Evolutionary conservation across 2,888 invertebrate species (phyloP).

Genomic region (Biston stratarius): DNA sequence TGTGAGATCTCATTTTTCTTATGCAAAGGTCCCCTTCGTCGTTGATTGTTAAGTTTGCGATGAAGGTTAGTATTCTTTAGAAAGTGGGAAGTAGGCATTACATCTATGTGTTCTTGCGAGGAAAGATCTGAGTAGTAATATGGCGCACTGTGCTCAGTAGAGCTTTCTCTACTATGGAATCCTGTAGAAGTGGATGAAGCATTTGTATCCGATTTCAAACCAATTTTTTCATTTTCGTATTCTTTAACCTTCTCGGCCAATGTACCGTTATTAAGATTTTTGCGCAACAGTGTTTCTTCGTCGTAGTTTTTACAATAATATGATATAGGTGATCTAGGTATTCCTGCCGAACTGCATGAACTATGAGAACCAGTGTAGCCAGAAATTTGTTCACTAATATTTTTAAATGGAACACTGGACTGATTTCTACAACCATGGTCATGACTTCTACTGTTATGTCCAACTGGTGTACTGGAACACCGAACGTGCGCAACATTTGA

Average conservation of each 20-base stretch:
- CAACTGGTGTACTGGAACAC: slow-evolving; percentile 75
- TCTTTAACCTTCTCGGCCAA: slow-evolving; percentile 79
- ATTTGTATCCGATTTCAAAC: slow-evolving; percentile 67
- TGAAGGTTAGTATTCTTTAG: slow-evolving; percentile 82
- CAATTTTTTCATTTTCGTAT: slow-evolving; percentile 76
- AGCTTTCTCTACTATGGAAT: slow-evolving; percentile 88
- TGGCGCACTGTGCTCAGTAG: slow-evolving; percentile 90
- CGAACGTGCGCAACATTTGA: slow-evolving; percentile 60
- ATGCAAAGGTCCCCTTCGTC: slow-evolving; percentile 87
- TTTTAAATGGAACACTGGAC: slow-evolving; percentile 54
- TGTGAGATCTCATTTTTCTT: slow-evolving; percentile 90
- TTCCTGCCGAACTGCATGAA: slow-evolving; percentile 70
- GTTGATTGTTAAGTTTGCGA: slow-evolving; percentile 90
- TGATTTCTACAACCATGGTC: slow-evolving; percentile 52
- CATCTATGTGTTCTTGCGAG: slow-evolving; percentile 82
- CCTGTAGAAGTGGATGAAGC: slow-evolving; percentile 76
- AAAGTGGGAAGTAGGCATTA: slow-evolving; percentile 76
- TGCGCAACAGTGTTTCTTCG: slow-evolving; percentile 70
- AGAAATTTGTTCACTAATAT: slow-evolving; percentile 63
- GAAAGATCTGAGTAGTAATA: slow-evolving; percentile 94
- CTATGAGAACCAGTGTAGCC: slow-evolving; percentile 72
- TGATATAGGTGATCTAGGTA: slow-evolving; percentile 75
- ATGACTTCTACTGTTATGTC: slow-evolving; percentile 53
- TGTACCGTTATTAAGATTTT: slow-evolving; percentile 77
- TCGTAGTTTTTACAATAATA: slow-evolving; percentile 80